Evolutionary conservation across 2,113 vertebrate genomes (phyloP).

Genomic region (Spea bombifrons): DNA sequence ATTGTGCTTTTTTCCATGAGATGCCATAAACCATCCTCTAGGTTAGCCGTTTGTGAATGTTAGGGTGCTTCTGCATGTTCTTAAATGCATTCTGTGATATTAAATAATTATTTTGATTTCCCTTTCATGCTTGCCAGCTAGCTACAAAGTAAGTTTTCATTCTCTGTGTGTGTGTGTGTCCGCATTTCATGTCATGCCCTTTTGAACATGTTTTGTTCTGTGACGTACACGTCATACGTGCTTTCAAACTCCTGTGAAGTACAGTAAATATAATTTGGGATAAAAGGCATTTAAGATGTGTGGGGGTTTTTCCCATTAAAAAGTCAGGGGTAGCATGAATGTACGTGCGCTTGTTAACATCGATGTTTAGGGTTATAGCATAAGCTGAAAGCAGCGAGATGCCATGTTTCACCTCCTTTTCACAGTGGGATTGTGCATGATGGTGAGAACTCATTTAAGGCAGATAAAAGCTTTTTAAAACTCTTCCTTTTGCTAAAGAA

Average conservation of each 20-base stretch:
- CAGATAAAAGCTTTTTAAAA: too few species aligned
- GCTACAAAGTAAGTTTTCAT: constrained; percentile 48
- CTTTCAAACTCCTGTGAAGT: neutral
- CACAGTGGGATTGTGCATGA: too few species aligned
- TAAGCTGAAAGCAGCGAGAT: too few species aligned
- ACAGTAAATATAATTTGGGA: too few species aligned
- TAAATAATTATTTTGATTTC: constrained; percentile 44
- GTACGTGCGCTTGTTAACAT: too few species aligned
- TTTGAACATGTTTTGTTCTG: neutral
- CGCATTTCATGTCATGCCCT: constrained; percentile 31
- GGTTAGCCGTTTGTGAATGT: neutral
- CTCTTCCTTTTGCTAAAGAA: too few species aligned
- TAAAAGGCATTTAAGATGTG: too few species aligned
- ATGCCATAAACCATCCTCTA: constrained; percentile 18
- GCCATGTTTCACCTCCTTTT: too few species aligned
- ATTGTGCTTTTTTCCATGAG: neutral
- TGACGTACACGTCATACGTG: neutral
- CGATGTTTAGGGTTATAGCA: too few species aligned
- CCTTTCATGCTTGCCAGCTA: constrained; percentile 47
- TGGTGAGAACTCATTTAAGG: too few species aligned
- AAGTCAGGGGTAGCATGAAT: too few species aligned
- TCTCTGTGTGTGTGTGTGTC: constrained; percentile 31
- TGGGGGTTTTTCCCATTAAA: too few species aligned
- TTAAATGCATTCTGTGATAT: constrained; percentile 43
- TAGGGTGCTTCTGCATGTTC: constrained; percentile 31